Evolutionary conservation across 1,140 invertebrate species (phyloP).

Genomic region (Drosophila chauvacae): DNA sequence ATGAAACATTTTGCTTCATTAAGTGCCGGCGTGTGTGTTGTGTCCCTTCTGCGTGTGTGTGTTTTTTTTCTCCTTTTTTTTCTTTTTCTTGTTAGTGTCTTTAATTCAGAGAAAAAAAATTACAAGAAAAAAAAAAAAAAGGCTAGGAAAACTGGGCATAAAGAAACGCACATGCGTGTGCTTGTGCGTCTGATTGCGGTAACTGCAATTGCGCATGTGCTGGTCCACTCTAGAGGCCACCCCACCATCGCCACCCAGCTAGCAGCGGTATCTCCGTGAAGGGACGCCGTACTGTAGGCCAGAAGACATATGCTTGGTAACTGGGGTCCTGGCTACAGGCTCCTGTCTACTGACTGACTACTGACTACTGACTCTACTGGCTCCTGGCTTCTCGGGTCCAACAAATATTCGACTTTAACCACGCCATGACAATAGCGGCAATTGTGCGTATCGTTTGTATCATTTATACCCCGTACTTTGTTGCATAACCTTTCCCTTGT

Average conservation of each 20-base stretch:
- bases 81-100: conserved; percentile 18
- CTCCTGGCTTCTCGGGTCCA: neutral
- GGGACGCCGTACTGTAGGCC: conserved; percentile 17
- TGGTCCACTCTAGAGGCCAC: conserved; percentile 19
- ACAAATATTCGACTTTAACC: conserved; percentile 37
- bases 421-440: conserved; percentile 37
- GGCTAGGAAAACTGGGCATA: conserved; percentile 1
- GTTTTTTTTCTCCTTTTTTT: neutral
- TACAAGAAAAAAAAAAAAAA: neutral
- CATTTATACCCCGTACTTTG: conserved; percentile 20
- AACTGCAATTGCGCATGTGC: conserved; percentile 65
- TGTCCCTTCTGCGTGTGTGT: conserved; percentile 22
- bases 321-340: neutral
- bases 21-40: conserved; percentile 35
- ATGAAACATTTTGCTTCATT: conserved; percentile 60
- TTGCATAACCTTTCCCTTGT: conserved; percentile 29
- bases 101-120: conserved; percentile 19
- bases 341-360: neutral
- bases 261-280: neutral
- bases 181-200: conserved; percentile 43
- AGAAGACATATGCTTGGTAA: conserved; percentile 47
- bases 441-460: conserved; percentile 42
- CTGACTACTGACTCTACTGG: neutral
- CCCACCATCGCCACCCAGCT: neutral
- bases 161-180: conserved; percentile 43